Base-by-base conservation (phyloP, 23 tunicate genomes). In the Styela plicata region DNA sequence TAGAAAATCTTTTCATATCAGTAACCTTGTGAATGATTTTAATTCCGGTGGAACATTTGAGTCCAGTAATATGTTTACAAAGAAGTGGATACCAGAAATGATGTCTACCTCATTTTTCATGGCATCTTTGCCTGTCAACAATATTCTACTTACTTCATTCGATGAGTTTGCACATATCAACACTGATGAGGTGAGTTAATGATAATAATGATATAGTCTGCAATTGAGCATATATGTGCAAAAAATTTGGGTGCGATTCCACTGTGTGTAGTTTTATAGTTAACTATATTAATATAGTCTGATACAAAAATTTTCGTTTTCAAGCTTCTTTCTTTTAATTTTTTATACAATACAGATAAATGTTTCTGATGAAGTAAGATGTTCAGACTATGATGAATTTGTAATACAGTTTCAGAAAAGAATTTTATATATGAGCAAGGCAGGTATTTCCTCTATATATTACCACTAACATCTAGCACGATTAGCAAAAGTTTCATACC, bases 401-500 rank as follows among this genome's bases (percentile, higher is more conserved):
- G 31, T 17, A 5, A 66, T 66, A 3, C 35, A 5, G 5, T 71
- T 71, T 71, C 37, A 34, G 17, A 71, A 71, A 32, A 26, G 34
- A 7, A 30, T 71, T 34, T 30, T 71, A 30, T 30, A 71, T 30
- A 33, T 71, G 36, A 30, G 77, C 37, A 71, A 71, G 77, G 77
- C 77, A 71, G 77, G 77, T 71, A 71, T 71, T 71, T 17, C 31
- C n/a, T n/a, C n/a, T n/a, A n/a, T n/a, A n/a, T n/a, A n/a, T n/a
- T n/a, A n/a, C n/a, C n/a, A n/a, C n/a, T n/a, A n/a, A n/a, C n/a
- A n/a, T n/a, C n/a, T n/a, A n/a, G n/a, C n/a, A n/a, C n/a, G n/a
- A n/a, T n/a, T n/a, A n/a, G n/a, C n/a, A n/a, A n/a, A n/a, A n/a
- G n/a, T n/a, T n/a, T n/a, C n/a, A n/a, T n/a, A n/a, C n/a, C n/a